These are phyloP conservation scores for Salpingus planirostris DNA, from an alignment of 2,888 invertebrate species.

Conservation along the genomic window DNA sequence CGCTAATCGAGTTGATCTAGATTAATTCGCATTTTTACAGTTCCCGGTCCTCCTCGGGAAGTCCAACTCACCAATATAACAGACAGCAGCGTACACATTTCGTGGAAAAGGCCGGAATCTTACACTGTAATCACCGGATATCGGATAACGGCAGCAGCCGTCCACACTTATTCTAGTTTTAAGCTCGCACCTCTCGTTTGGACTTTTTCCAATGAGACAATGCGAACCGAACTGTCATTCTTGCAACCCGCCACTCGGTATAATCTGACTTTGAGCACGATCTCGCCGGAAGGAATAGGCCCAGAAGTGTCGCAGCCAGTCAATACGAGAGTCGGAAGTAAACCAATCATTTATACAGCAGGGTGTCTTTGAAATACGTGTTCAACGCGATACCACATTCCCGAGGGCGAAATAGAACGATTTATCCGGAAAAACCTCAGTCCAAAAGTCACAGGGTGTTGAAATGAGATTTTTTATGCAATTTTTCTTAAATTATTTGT, in stretches of 20 bases:
- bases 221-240: conserved; percentile 49
- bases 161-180: conserved; percentile 51
- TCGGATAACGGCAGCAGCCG: conserved; percentile 46
- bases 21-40: conserved; percentile 30
- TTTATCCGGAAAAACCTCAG: no score
- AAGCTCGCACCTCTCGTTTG: conserved; percentile 47
- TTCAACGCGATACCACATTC: no score
- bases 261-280: conserved; percentile 61
- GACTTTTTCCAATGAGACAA: conserved; percentile 51
- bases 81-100: conserved; percentile 52
- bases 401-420: no score
- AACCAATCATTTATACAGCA: conserved; percentile 6
- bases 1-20: not conserved
- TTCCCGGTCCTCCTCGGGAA: conserved; percentile 61
- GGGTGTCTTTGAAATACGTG: no score
- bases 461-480: no score
- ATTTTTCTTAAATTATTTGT: no score
- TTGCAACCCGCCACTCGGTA: conserved; percentile 73
- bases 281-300: conserved; percentile 52
- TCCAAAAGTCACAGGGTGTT: no score
- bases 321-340: conserved; percentile 62
- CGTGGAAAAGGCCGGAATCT: conserved; percentile 52
- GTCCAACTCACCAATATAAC: conserved; percentile 51
- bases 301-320: conserved; percentile 47
- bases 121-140: conserved; percentile 48